Evolutionary conservation across 2,888 invertebrate genomes (phyloP).

Genomic region (Hyles lineata): DNA sequence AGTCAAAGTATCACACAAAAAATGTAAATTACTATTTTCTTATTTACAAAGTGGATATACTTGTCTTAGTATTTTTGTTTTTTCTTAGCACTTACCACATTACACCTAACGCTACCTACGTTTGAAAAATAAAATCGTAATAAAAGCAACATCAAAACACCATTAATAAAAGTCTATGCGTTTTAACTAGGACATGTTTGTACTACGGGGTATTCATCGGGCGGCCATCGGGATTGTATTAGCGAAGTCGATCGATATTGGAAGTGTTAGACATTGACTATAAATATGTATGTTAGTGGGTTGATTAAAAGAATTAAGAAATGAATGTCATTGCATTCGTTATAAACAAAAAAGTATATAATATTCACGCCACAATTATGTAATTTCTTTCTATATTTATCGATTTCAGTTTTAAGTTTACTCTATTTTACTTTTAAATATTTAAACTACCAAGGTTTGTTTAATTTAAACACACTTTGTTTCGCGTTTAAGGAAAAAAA

Average conservation of each 20-base stretch:
- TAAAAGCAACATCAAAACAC: slow-evolving; percentile 37
- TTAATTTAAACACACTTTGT: too few relatives aligned
- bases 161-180: slow-evolving; percentile 35
- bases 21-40: slow-evolving; percentile 4
- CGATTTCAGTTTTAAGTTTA: too few relatives aligned
- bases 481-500: too few relatives aligned
- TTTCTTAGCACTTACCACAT: background rate
- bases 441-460: too few relatives aligned
- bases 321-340: too few relatives aligned
- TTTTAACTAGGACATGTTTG: slow-evolving; percentile 33
- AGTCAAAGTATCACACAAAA: slow-evolving; percentile 1
- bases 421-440: too few relatives aligned
- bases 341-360: too few relatives aligned
- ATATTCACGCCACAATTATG: too few relatives aligned
- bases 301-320: too few relatives aligned
- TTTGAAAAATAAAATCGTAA: slow-evolving; percentile 30
- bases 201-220: slow-evolving; percentile 25
- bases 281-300: too few relatives aligned
- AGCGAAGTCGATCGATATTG: background rate
- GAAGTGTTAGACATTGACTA: background rate
- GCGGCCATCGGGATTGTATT: slow-evolving; percentile 9
- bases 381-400: too few relatives aligned
- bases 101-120: slow-evolving; percentile 15
- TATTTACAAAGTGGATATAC: slow-evolving; percentile 2
- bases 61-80: slow-evolving; percentile 8